Conservation (phyloP, 2,113 vertebrate species). For the Microcebus murinus region DNA sequence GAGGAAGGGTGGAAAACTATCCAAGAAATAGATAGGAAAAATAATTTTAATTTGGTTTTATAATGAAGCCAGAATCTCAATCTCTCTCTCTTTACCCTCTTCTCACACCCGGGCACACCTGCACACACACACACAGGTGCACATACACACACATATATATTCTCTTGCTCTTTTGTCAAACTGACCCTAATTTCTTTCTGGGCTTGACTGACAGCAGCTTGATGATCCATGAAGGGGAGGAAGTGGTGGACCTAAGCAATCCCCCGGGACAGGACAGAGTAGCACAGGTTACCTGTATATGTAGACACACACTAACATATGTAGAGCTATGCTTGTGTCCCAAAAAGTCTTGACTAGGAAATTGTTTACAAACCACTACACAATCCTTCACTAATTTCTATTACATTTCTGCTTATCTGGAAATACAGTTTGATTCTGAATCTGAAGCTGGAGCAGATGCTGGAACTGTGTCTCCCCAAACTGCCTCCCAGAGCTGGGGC, state of each 20-base stretch:
- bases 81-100: not conserved
- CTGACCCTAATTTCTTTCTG: not conserved
- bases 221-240: not conserved
- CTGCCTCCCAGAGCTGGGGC: not conserved
- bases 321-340: not conserved
- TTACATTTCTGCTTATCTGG: slow-evolving; percentile 1
- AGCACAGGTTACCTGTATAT: not conserved
- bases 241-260: not conserved
- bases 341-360: not conserved
- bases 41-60: not conserved
- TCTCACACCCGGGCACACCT: not conserved
- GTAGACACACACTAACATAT: not conserved
- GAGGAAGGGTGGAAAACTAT: not conserved
- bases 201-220: not conserved
- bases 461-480: not conserved
- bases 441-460: not conserved
- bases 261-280: not conserved
- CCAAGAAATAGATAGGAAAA: slow-evolving; percentile 34
- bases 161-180: not conserved
- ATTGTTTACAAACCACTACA: slow-evolving; percentile 28
- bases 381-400: slow-evolving; percentile 22
- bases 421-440: not conserved
- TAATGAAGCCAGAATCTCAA: not conserved
- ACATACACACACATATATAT: not conserved
- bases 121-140: not conserved